Base-by-base conservation (phyloP, 2,113 vertebrate species). In the Clinocottus analis region DNA sequence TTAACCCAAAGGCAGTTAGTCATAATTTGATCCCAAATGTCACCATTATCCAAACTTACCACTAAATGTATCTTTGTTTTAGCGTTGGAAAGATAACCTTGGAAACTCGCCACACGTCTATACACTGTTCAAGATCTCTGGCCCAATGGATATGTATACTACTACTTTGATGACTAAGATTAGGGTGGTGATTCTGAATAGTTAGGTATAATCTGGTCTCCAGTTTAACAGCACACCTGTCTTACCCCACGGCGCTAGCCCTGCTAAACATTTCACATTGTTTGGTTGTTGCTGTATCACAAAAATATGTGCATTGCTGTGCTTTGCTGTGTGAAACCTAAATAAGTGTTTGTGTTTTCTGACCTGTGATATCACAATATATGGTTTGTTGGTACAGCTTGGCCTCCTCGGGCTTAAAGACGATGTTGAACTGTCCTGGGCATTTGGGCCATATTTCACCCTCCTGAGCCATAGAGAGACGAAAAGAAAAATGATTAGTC, bases 331-430 rank as follows among this genome's bases (percentile, higher is more conserved):
- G 19, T 62, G 25, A 75, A 72, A 31, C 13, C 3, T 69, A 8
- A 61, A 39, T 21, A 7, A 39, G 16, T 6, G 23, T 53, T n/a
- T 55, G 45, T 13, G 41, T 71, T 59, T 53, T 66, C 5, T 16
- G 21, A 92, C 96, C 97, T 95, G 97, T 95, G 85, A 99, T 88
- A 69, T 96, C 81, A 35, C 96, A 98, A 82, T 96, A 97, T 41
- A 97, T 53, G 0, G 87, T 94, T 43, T 94, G 93, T 3, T 96
- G 93, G 88, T 96, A 97, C 31, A 95, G 19, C 80, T 19, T 93
- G 82, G 94, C 96, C 85, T 96, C 94, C 35, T 60, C 76, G 0
- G 97, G 96, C 72, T 94, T 96, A 74, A 98, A 97, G 58, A 94
- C 87, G 49, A 98, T 89, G 2, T 3, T 87, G 53, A 98, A 93